Evolutionary conservation across 2,888 invertebrate species (phyloP).

Genomic region (Tetragnatha montana): DNA sequence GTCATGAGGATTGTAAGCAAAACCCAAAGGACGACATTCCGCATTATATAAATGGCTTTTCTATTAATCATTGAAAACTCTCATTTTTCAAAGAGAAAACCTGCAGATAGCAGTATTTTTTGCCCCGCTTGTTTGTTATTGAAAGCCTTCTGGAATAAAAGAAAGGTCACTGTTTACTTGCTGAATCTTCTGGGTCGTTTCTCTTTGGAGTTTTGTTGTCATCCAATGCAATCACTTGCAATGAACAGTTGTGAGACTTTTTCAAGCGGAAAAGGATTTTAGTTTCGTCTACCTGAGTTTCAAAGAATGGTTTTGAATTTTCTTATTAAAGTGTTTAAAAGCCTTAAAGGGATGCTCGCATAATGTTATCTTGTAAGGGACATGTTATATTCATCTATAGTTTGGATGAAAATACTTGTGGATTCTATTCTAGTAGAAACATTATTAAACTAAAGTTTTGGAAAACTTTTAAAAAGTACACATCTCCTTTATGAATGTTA

Average conservation of each 20-base stretch:
- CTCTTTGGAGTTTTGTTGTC: slow-evolving; percentile 17
- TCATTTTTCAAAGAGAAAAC: slow-evolving; percentile 44
- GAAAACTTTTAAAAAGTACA: no score
- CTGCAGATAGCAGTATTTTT: slow-evolving; percentile 22
- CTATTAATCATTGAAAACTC: slow-evolving; percentile 56
- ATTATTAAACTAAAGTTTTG: no score
- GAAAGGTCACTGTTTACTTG: slow-evolving; percentile 18
- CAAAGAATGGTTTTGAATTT: no score
- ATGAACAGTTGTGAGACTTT: not conserved
- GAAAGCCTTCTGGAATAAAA: slow-evolving; percentile 24
- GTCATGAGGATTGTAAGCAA: slow-evolving; percentile 45
- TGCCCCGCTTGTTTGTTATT: slow-evolving; percentile 6
- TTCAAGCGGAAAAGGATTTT: no score
- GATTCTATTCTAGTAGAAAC: no score
- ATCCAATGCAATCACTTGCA: not conserved
- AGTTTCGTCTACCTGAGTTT: no score
- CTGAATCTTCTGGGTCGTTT: slow-evolving; percentile 13
- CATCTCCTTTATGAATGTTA: no score
- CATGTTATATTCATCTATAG: no score
- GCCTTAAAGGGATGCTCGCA: no score
- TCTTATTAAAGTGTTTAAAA: no score
- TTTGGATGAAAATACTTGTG: no score
- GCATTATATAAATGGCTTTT: slow-evolving; percentile 42
- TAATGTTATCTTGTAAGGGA: no score
- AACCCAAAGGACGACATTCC: slow-evolving; percentile 29